Evolutionary conservation across 2,113 vertebrate genomes (phyloP).

Genomic region (Burhinus oedicnemus): DNA sequence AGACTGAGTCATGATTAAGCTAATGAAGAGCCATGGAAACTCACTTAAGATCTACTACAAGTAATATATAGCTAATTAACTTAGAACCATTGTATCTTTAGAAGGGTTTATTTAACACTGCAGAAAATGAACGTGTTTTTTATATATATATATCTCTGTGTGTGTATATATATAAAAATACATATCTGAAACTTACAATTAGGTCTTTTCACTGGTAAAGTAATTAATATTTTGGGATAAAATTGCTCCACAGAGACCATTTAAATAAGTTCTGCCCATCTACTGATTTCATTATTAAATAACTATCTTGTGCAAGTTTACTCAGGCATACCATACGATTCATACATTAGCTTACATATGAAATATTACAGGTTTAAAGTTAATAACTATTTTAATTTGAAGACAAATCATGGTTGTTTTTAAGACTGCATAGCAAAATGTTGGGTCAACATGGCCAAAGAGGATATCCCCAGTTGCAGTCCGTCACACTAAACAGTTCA

Average conservation of each 20-base stretch:
- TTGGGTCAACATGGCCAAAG: neutral
- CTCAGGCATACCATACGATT: neutral
- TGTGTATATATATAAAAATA: neutral
- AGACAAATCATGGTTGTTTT: neutral
- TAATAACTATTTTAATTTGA: neutral
- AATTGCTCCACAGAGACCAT: neutral
- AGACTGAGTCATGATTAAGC: neutral
- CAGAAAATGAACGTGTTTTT: neutral
- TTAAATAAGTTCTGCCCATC: neutral
- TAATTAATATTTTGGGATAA: neutral
- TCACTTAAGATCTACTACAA: neutral
- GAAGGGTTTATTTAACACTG: neutral
- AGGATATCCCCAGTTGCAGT: constrained; percentile 32
- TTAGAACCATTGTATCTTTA: neutral
- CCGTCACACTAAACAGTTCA: constrained; percentile 54
- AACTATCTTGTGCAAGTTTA: neutral
- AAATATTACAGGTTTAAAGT: neutral
- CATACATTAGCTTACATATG: neutral
- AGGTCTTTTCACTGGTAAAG: neutral
- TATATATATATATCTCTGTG: fast-evolving
- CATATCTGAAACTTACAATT: neutral
- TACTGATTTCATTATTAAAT: neutral
- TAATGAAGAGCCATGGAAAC: constrained; percentile 9
- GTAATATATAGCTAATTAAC: neutral
- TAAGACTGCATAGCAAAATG: neutral